A percentile compares a stretch with the other conserved stretches of the same genome.
Conservation (phyloP, 2,888 invertebrate species). For the Rapana venosa region DNA sequence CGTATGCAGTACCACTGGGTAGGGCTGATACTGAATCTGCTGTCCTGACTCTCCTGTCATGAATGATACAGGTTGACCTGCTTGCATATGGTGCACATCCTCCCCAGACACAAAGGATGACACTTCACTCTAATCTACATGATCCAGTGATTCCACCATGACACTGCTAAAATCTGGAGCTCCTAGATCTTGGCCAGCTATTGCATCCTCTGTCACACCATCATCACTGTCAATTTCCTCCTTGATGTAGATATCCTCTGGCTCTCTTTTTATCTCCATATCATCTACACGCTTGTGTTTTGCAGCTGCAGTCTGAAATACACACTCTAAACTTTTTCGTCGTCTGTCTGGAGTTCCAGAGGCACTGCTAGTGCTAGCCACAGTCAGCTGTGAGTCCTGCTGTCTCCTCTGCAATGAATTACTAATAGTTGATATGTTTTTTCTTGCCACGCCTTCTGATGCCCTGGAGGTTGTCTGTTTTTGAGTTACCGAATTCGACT, state of each 20-base stretch:
- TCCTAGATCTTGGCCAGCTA: neutral
- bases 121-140: neutral
- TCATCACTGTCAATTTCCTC: conserved; percentile 31
- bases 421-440: neutral
- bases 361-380: neutral
- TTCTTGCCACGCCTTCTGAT: neutral
- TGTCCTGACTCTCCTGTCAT: neutral
- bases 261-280: neutral
- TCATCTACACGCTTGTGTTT: conserved; percentile 17
- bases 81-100: neutral
- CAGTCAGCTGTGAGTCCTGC: neutral
- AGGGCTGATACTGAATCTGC: neutral
- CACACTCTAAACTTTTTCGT: neutral
- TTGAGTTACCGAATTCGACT: neutral
- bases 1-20: conserved; percentile 28
- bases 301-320: neutral
- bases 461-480: too few species aligned
- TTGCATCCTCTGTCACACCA: too few species aligned
- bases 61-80: too few species aligned
- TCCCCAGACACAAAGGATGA: neutral
- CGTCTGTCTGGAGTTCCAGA: conserved; percentile 14
- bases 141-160: conserved; percentile 23
- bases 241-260: conserved; percentile 27
- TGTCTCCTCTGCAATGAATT: neutral
- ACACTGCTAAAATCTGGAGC: conserved; percentile 22